These are phyloP conservation scores for Eulithis testata DNA, from an alignment of 2,888 invertebrate species.

Conservation along the genomic window DNA sequence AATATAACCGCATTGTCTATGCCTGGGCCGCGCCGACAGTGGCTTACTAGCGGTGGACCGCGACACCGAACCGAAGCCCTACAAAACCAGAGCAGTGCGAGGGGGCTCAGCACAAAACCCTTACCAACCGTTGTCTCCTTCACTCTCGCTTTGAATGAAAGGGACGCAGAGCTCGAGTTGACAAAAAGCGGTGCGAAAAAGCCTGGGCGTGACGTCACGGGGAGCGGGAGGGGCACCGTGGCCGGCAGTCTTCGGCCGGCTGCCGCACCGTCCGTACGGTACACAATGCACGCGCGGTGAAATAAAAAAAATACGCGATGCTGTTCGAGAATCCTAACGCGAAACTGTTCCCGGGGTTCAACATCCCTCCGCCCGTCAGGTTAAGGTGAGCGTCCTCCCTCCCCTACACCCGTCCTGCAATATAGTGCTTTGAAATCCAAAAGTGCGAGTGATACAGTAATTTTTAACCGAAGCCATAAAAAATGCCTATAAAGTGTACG, in stretches of 20 bases:
- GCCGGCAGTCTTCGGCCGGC: conserved; percentile 73
- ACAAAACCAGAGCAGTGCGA: conserved; percentile 26
- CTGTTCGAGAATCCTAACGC: conserved; percentile 90
- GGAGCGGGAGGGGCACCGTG: conserved; percentile 52
- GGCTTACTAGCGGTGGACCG: conserved; percentile 37
- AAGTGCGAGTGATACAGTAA: conserved; percentile 59
- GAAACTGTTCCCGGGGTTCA: conserved; percentile 88
- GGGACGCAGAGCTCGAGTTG: conserved; percentile 44
- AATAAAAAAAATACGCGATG: conserved; percentile 81
- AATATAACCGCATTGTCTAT: conserved; percentile 41
- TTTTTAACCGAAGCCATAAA: conserved; percentile 64
- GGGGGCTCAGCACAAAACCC: conserved; percentile 50
- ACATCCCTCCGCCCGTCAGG: conserved; percentile 88
- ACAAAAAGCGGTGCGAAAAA: conserved; percentile 53
- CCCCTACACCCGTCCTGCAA: conserved; percentile 30
- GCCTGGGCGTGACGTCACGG: conserved; percentile 76
- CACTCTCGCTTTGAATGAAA: conserved; percentile 35
- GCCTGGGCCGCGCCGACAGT: conserved; percentile 30
- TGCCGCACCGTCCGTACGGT: conserved; percentile 65
- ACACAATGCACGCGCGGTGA: conserved; percentile 74
- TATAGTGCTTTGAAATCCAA: conserved; percentile 36
- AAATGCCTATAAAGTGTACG: conserved; percentile 66
- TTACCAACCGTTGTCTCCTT: conserved; percentile 45
- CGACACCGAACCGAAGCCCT: conserved; percentile 52
- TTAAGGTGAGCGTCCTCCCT: conserved; percentile 71